Evolutionary conservation across 2,888 invertebrate species (phyloP).

Genomic region (Ctena decussata): DNA sequence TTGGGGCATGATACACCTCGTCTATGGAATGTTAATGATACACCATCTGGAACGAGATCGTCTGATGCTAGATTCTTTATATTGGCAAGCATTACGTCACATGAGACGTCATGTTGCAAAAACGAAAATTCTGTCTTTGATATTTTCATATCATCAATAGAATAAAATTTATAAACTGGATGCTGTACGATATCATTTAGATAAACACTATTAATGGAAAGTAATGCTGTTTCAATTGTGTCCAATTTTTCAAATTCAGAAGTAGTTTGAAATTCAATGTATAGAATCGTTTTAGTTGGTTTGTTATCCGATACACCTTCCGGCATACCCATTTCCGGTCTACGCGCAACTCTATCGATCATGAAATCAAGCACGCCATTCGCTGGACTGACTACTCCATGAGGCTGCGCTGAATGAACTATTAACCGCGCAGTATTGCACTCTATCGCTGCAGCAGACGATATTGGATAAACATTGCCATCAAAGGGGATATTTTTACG

Average conservation of each 20-base stretch:
- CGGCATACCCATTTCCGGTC: slow-evolving; percentile 85
- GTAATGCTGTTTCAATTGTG: slow-evolving; percentile 44
- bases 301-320: slow-evolving; percentile 83
- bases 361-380: slow-evolving; percentile 84
- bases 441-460: slow-evolving; percentile 81
- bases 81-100: slow-evolving; percentile 58
- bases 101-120: slow-evolving; percentile 35
- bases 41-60: slow-evolving; percentile 35
- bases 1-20: slow-evolving; percentile 37
- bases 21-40: slow-evolving; percentile 53
- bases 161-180: slow-evolving; percentile 51
- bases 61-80: slow-evolving; percentile 55
- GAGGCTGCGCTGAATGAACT: slow-evolving; percentile 83
- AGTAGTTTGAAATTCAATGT: slow-evolving; percentile 41
- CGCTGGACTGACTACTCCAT: slow-evolving; percentile 81
- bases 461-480: slow-evolving; percentile 86
- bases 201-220: slow-evolving; percentile 52
- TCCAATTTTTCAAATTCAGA: slow-evolving; percentile 15
- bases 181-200: slow-evolving; percentile 61
- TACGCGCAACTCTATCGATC: slow-evolving; percentile 82
- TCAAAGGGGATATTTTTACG: slow-evolving; percentile 76
- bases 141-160: slow-evolving; percentile 6
- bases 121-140: slow-evolving; percentile 20
- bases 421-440: slow-evolving; percentile 77
- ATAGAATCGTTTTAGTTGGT: slow-evolving; percentile 54